Conservation (phyloP, 2,113 vertebrate species). For the Merops nubicus region DNA sequence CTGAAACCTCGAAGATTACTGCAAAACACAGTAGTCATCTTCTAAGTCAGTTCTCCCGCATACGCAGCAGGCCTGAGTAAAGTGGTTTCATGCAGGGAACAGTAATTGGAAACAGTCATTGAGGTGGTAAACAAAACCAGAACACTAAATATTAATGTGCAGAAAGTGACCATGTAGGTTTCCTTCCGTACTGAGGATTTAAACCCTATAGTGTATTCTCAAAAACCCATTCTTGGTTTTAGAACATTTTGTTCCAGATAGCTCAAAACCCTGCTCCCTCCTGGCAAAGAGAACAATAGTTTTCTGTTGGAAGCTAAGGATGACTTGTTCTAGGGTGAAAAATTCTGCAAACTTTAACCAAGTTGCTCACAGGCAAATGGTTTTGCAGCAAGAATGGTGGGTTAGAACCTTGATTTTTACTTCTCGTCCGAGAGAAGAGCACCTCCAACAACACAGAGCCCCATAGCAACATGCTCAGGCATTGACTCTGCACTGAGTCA, state of each 20-base stretch:
- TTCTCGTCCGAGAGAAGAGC: background rate
- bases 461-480: conserved; percentile 58
- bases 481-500: conserved; percentile 64
- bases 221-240: conserved; percentile 46
- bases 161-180: conserved; percentile 21
- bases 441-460: conserved; percentile 45
- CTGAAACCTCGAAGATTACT: conserved; percentile 31
- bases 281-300: conserved; percentile 45
- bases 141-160: conserved; percentile 28
- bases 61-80: conserved; percentile 17
- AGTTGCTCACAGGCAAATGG: background rate
- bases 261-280: background rate
- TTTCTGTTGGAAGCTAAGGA: conserved; percentile 2
- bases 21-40: conserved; percentile 28
- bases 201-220: conserved; percentile 1
- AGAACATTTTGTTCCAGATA: conserved; percentile 55
- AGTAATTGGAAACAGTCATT: conserved; percentile 62
- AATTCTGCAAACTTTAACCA: conserved; percentile 10
- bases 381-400: background rate
- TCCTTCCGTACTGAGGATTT: conserved; percentile 33
- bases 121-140: conserved; percentile 63
- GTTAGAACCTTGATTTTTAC: background rate
- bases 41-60: conserved; percentile 18
- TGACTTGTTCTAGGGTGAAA: conserved; percentile 15
- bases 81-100: conserved; percentile 43